Percentiles rank a stretch among this genome's conserved stretches.
These are phyloP conservation scores for Gymnothorax javanicus DNA, from an alignment of 2,797 vertebrate species.

Conservation along the genomic window DNA sequence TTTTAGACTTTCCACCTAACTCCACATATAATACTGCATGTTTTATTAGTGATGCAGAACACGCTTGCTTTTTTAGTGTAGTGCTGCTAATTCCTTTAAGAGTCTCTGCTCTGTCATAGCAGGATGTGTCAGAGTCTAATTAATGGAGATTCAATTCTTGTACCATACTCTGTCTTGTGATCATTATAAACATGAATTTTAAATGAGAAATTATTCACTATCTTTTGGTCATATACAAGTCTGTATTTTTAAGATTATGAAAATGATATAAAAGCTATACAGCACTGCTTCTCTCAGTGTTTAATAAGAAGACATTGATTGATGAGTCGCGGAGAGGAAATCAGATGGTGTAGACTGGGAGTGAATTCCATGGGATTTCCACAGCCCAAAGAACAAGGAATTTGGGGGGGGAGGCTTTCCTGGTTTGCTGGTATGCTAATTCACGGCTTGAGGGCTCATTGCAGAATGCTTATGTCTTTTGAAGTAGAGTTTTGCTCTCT, in stretches of 20 bases:
- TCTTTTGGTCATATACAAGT: not conserved
- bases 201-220: not conserved
- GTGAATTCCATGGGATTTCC: slow-evolving; percentile 42
- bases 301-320: slow-evolving; percentile 15
- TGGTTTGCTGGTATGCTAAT: slow-evolving; percentile 68
- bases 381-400: slow-evolving; percentile 49
- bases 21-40: not conserved
- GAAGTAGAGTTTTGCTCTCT: not conserved
- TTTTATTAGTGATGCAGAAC: not conserved
- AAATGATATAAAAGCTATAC: not conserved
- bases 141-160: not conserved
- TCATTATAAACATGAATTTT: not conserved
- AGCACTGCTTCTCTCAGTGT: not conserved
- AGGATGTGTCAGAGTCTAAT: not conserved
- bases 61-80: not conserved
- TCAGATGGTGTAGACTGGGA: slow-evolving; percentile 20
- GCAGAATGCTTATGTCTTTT: slow-evolving; percentile 2
- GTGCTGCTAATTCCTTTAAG: not conserved
- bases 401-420: slow-evolving; percentile 69
- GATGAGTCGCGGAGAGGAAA: slow-evolving; percentile 36
- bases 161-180: not conserved
- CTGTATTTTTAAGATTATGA: not conserved
- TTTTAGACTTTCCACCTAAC: not conserved
- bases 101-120: not conserved
- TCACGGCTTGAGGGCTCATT: slow-evolving; percentile 63